Base-by-base conservation (phyloP, 2,113 vertebrate genomes). In the Pollachius pollachius region DNA sequence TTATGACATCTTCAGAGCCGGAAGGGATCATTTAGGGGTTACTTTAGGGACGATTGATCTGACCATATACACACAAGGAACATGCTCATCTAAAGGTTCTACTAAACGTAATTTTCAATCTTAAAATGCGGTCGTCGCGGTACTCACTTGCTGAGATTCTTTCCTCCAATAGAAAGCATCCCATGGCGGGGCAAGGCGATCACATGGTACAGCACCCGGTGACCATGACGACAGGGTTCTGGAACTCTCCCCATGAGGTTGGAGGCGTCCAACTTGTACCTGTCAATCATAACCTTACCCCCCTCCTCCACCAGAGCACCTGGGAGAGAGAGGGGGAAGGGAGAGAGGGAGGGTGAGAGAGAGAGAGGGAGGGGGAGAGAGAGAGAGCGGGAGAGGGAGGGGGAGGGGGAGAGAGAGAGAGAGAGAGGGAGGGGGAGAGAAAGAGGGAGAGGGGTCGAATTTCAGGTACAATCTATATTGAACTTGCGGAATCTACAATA, bases 261-360 rank as follows among this genome's bases (percentile, higher is more conserved):
- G 62, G 95, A 94, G 57, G 93, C 95, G 79, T 96, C 95, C 52
- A 96, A 83, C 81, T 94, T 95, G 15, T 91, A 91, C 41, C 78
- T 93, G 79, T 93, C 93, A 70, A 94, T 96, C 58, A 88, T 76
- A 68, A 95, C 89, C 75, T 79, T 90, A 57, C 90, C 92, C 83
- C 94, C 95, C 77, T 96, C 95, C 12, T 89, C 82, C 69, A 96
- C 94, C 72, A 85, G n/a, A 23, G 88, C 92, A 84, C 95, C 95
- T 97, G 64, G 62, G n/a, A 12, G 21, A 72, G 27, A 65, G 2
- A 81, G 2, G 70, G 37, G 30, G 62, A 77, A 77, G 17, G 67
- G 17, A 69, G 15, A 57, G 3, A 4, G 34, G 18, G 11, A 41
- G 4, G 30, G 30, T 2, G 30, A 34, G 30, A 34, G 30, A 8